phyloP scores from a whole-genome alignment of 2,797 vertebrate genomes.

The Agapornis canus region DNA sequence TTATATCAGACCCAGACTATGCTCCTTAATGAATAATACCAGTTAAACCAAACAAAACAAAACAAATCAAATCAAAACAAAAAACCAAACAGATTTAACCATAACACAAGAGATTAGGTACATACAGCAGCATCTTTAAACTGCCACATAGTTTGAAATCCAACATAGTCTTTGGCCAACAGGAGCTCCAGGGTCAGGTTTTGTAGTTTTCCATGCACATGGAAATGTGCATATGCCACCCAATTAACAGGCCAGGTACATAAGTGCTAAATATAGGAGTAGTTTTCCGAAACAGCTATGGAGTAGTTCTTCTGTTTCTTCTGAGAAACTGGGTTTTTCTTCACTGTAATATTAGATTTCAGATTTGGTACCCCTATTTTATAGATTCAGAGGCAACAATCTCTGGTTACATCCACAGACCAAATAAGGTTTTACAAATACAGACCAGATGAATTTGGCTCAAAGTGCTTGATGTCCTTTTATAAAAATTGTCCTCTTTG shows the following conservation, averaged over 20 bases:
- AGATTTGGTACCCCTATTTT: background rate
- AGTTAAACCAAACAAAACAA: background rate
- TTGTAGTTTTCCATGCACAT: background rate
- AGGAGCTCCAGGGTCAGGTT: background rate
- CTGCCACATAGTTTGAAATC: background rate
- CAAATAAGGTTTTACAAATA: background rate
- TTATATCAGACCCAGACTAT: conserved; percentile 44
- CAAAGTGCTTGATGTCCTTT: background rate
- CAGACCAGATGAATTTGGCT: background rate
- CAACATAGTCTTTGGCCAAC: background rate
- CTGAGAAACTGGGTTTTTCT: background rate
- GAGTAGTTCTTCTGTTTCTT: background rate
- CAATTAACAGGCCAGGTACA: background rate
- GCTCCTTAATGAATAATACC: conserved; percentile 6
- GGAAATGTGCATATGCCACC: background rate
- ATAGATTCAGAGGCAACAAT: background rate
- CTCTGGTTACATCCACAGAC: background rate
- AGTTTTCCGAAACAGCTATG: background rate
- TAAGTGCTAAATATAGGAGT: background rate
- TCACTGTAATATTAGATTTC: no score
- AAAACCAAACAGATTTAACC: background rate
- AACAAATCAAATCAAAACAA: background rate
- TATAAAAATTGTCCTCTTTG: background rate
- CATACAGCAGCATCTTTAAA: background rate
- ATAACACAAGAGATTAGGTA: background rate